These are phyloP conservation scores for Helleia helle DNA, from an alignment of 2,888 invertebrate species.

Conservation along the genomic window DNA sequence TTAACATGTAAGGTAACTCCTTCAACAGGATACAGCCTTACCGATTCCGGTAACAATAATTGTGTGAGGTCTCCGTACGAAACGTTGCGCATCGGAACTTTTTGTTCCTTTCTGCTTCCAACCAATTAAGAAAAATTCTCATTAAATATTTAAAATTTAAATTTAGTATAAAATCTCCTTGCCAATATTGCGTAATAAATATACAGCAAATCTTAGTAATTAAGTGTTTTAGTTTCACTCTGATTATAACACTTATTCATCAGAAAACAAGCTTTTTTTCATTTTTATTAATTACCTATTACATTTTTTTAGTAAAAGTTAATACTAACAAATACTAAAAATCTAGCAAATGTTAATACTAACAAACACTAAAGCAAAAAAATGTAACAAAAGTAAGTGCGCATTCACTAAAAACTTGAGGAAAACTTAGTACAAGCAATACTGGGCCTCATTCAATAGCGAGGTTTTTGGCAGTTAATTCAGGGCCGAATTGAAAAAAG, in stretches of 20 bases:
- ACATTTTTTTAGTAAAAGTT: too few species aligned
- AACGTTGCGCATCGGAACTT: too few species aligned
- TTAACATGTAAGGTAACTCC: constrained; percentile 15
- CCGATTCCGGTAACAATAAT: constrained; percentile 20
- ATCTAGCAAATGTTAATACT: too few species aligned
- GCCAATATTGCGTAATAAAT: too few species aligned
- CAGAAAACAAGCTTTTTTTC: too few species aligned
- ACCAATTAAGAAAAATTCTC: not conserved
- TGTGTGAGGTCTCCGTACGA: constrained; percentile 17
- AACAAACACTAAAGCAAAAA: not conserved
- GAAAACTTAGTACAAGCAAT: constrained; percentile 14
- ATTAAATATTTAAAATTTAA: too few species aligned
- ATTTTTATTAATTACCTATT: too few species aligned
- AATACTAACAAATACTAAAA: not conserved
- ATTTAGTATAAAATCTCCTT: too few species aligned
- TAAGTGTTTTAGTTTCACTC: too few species aligned
- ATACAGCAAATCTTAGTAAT: too few species aligned
- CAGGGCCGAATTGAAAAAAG: constrained; percentile 45
- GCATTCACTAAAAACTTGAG: constrained; percentile 12
- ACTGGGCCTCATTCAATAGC: constrained; percentile 35
- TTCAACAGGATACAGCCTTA: constrained; percentile 22
- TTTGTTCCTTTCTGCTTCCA: not conserved
- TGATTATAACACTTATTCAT: too few species aligned
- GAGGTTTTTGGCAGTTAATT: constrained; percentile 44
- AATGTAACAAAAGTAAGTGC: not conserved